These are phyloP conservation scores for Tachystola acroxantha DNA, from an alignment of 2,888 invertebrate species.

Conservation along the genomic window DNA sequence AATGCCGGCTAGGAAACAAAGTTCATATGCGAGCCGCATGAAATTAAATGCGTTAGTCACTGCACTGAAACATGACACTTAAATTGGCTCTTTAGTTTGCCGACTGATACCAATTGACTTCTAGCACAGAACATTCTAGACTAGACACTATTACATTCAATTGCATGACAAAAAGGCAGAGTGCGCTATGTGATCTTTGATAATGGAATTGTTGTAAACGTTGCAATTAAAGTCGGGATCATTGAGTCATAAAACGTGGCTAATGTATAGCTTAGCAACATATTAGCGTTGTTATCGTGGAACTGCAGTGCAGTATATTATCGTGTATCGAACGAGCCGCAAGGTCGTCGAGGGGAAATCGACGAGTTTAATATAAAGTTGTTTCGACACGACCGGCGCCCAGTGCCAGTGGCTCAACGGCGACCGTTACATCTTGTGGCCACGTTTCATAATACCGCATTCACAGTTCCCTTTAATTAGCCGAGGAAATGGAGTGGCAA, in stretches of 20 bases:
- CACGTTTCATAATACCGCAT: conserved; percentile 48
- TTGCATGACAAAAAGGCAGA: conserved; percentile 23
- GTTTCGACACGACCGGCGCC: conserved; percentile 54
- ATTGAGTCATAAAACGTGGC: conserved; percentile 14
- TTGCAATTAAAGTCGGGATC: conserved; percentile 20
- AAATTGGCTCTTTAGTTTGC: conserved; percentile 22
- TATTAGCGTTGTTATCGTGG: conserved; percentile 34
- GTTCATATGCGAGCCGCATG: conserved; percentile 53
- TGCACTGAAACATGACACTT: conserved; percentile 26
- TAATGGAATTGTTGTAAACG: conserved; percentile 25
- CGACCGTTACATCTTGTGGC: conserved; percentile 54
- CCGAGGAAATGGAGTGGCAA: conserved; percentile 26
- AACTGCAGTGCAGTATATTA: conserved; percentile 39
- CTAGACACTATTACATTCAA: conserved; percentile 23
- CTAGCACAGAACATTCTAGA: conserved; percentile 26
- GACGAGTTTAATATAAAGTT: conserved; percentile 36
- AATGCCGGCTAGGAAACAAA: conserved; percentile 50
- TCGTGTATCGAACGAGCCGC: conserved; percentile 45
- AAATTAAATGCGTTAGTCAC: conserved; percentile 54
- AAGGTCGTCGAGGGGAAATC: conserved; percentile 75
- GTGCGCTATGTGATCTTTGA: conserved; percentile 23
- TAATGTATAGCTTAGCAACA: conserved; percentile 17
- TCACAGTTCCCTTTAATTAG: conserved; percentile 41
- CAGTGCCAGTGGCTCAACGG: conserved; percentile 32
- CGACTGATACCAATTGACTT: conserved; percentile 23